Evolutionary conservation across 1,140 invertebrate species (phyloP).

Genomic region (Saccostrea glomerata): DNA sequence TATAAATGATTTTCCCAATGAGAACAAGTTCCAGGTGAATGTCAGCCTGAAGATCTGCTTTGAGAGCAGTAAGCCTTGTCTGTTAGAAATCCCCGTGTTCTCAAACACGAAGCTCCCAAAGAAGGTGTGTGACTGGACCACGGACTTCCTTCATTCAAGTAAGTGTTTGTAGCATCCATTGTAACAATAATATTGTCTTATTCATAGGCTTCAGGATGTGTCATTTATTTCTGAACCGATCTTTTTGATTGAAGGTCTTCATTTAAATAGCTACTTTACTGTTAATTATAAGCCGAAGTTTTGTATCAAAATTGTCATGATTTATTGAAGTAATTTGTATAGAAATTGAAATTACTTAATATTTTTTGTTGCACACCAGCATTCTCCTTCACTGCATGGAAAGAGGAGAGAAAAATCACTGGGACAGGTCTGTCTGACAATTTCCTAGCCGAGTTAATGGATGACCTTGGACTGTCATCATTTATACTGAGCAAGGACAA

Average conservation of each 20-base stretch:
- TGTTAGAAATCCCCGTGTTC: conserved; percentile 52
- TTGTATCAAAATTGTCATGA: too few species aligned
- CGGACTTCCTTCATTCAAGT: conserved; percentile 40
- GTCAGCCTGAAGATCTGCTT: conserved; percentile 57
- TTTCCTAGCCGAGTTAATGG: conserved; percentile 26
- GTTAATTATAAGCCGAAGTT: too few species aligned
- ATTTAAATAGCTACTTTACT: too few species aligned
- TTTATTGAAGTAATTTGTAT: too few species aligned
- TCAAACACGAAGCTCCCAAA: conserved; percentile 55
- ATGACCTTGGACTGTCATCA: conserved; percentile 25
- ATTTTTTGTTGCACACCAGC: neutral
- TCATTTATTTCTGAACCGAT: neutral
- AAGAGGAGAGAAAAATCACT: conserved; percentile 7
- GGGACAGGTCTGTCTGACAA: neutral
- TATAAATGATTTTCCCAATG: conserved; percentile 50
- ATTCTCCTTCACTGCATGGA: conserved; percentile 42
- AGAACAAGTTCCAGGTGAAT: conserved; percentile 54
- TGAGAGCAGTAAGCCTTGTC: conserved; percentile 49
- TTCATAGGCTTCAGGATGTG: neutral
- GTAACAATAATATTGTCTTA: neutral
- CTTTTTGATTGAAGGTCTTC: too few species aligned
- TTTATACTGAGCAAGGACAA: neutral
- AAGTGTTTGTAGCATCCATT: neutral
- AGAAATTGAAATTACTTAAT: neutral
- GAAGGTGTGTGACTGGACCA: conserved; percentile 54